phyloP scores from a whole-genome alignment of 2,888 invertebrate species.

The Drosophila mettleri region DNA sequence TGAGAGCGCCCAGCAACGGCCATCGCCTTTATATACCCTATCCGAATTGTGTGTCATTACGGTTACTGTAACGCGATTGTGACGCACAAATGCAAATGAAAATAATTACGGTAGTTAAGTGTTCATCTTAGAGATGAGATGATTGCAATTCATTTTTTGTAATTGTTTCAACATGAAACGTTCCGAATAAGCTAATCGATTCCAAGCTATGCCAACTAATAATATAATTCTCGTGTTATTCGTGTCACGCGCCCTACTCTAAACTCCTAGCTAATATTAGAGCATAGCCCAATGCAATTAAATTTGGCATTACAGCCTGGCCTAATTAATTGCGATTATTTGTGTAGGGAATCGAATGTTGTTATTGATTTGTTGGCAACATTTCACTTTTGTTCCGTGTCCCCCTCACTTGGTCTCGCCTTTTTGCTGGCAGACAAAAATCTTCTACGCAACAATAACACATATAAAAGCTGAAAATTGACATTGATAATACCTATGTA shows the following conservation, averaged over 20 bases:
- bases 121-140: conserved; percentile 9
- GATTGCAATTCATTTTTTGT: neutral
- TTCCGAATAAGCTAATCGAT: neutral
- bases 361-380: conserved; percentile 52
- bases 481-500: conserved; percentile 20
- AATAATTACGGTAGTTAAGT: conserved; percentile 7
- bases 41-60: neutral
- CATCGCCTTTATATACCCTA: conserved; percentile 25
- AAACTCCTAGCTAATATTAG: neutral
- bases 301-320: conserved; percentile 21
- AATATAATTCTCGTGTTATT: neutral
- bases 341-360: conserved; percentile 34
- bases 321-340: conserved; percentile 19
- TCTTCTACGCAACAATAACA: conserved; percentile 4
- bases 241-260: neutral
- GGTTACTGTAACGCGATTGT: neutral
- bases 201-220: neutral
- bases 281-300: conserved; percentile 3
- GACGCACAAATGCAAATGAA: neutral
- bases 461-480: conserved; percentile 1
- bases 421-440: conserved; percentile 1
- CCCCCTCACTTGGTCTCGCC: neutral
- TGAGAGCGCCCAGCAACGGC: conserved; percentile 26
- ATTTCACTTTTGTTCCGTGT: conserved; percentile 9
- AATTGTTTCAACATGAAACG: neutral